Base-by-base conservation (phyloP, 2,888 invertebrate genomes). In the Pristionchus japonicus region DNA sequence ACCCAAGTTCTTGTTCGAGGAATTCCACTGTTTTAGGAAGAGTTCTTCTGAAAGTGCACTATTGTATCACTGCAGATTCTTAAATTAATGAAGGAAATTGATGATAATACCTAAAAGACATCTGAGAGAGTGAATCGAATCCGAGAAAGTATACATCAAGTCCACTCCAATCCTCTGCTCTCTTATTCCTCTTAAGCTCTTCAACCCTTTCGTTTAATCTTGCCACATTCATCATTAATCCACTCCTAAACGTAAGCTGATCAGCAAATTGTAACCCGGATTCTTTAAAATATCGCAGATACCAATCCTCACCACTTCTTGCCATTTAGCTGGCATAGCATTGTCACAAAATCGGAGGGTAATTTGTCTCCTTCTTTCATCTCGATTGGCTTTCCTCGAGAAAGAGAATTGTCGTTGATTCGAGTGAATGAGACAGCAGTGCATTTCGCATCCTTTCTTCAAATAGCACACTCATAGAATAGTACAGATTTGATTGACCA, bases 61-160 rank as follows among this genome's bases (percentile, higher is more conserved):
- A n/a, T n/a, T n/a, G n/a, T n/a, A n/a, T n/a, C n/a, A n/a, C n/a
- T n/a, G n/a, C n/a, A n/a, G n/a, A n/a, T n/a, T n/a, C n/a, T n/a
- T n/a, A n/a, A n/a, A n/a, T n/a, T n/a, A n/a, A n/a, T n/a, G n/a
- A n/a, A n/a, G n/a, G 34, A 70, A n/a, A 70, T 27, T 34, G 3
- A 40, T 74, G 23, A 74, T 20, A 11, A 2, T 34, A 87, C 87
- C 87, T 96, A 93, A 97, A 97, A 15, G 97, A 96, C 95, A 97
- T 97, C 84, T 96, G 96, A 0, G 98, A 97, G 0, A 98, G 95
- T 0, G 98, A 98, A 95, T 98, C 98, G 92, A 97, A 97, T 0
- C 97, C 97, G 90, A 97, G 88, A 84, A 93, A 90, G 88, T 89
- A 91, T 27, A 92, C 92, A 67, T 91, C 89, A 37, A 93, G 47